Evolutionary conservation across 2,888 invertebrate species (phyloP).

Genomic region (Falcaria lacertinaria): DNA sequence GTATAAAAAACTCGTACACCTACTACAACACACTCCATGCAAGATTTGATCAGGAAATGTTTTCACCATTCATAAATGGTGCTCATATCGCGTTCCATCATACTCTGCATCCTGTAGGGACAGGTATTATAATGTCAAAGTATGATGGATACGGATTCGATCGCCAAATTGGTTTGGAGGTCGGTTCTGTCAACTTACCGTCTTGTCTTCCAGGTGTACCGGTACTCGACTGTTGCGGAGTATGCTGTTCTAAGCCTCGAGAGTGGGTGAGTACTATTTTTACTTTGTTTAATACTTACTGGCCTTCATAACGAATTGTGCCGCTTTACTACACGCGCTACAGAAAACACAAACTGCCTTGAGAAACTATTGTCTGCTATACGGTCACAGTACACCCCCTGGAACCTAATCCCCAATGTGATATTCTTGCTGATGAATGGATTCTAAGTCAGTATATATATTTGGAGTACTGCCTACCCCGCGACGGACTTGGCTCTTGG

Average conservation of each 20-base stretch:
- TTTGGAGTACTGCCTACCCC: too few species aligned
- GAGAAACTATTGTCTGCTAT: too few species aligned
- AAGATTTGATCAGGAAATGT: background rate
- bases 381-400: too few species aligned
- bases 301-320: too few species aligned
- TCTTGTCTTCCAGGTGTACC: constrained; percentile 76
- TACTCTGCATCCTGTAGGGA: background rate
- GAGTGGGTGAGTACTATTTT: constrained; percentile 59
- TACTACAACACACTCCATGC: background rate
- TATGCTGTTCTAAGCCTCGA: constrained; percentile 81
- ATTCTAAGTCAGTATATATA: too few species aligned
- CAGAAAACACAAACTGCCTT: too few species aligned
- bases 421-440: too few species aligned
- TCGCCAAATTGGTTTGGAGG: background rate
- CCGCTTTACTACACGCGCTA: too few species aligned
- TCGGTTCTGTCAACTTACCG: background rate
- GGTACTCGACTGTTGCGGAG: constrained; percentile 82
- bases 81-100: background rate
- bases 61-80: background rate
- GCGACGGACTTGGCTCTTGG: too few species aligned
- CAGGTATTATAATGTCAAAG: background rate
- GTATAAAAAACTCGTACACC: background rate
- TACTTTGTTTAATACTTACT: background rate
- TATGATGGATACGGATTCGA: background rate
- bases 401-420: too few species aligned